Evolutionary conservation across 2,888 invertebrate genomes (phyloP).

Genomic region (Rhorus exstirpatorius): DNA sequence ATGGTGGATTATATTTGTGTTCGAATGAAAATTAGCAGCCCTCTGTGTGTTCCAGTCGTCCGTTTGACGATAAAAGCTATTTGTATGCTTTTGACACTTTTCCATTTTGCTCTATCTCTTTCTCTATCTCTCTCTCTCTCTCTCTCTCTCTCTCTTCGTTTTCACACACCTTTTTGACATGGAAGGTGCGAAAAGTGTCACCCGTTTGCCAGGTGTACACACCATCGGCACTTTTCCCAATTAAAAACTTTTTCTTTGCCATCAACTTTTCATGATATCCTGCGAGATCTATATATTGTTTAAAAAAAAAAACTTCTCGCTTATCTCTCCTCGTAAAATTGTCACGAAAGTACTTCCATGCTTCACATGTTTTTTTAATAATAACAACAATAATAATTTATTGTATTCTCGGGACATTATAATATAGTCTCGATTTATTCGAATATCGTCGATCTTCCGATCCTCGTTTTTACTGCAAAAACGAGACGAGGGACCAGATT

Average conservation of each 20-base stretch:
- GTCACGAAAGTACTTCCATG: too few species aligned
- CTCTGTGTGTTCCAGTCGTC: not conserved
- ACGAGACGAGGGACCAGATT: slow-evolving; percentile 38
- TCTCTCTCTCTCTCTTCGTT: not conserved
- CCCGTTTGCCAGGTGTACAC: not conserved
- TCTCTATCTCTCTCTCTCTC: slow-evolving; percentile 40
- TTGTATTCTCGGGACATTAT: too few species aligned
- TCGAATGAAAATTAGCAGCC: not conserved
- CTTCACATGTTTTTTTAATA: too few species aligned
- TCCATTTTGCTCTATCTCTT: not conserved
- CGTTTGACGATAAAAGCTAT: slow-evolving; percentile 8
- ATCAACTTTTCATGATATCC: slow-evolving; percentile 12
- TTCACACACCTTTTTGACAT: not conserved
- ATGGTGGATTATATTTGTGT: not conserved
- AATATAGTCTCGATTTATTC: slow-evolving; percentile 8
- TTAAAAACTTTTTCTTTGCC: slow-evolving; percentile 18
- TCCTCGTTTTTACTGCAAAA: slow-evolving; percentile 34
- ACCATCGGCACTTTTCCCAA: slow-evolving; percentile 23
- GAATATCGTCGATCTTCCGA: slow-evolving; percentile 13
- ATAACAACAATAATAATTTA: too few species aligned
- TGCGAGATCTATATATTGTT: not conserved
- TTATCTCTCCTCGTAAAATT: not conserved
- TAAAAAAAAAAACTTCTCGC: slow-evolving; percentile 18
- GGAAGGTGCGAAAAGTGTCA: slow-evolving; percentile 36
- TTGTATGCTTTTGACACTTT: slow-evolving; percentile 23